phyloP scores from a whole-genome alignment of 2,113 vertebrate species.

The Gavialis gangeticus region DNA sequence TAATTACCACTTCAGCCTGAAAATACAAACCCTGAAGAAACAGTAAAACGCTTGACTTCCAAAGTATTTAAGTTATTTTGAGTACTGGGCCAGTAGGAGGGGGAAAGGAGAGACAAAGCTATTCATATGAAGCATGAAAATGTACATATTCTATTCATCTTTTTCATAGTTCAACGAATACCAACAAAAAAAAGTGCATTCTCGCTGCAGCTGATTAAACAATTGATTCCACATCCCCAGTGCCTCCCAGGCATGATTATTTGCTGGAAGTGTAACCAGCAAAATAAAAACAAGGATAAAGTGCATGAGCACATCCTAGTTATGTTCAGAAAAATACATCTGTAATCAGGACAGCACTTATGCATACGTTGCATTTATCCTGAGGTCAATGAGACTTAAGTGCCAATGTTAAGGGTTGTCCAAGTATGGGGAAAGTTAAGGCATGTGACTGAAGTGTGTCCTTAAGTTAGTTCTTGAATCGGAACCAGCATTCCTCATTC shows the following conservation, averaged over 20 bases:
- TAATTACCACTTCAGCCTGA: slow-evolving; percentile 41
- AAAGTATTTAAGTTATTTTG: slow-evolving; percentile 61
- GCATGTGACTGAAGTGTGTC: neutral
- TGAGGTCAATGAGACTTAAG: neutral
- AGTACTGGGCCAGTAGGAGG: slow-evolving; percentile 59
- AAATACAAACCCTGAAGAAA: slow-evolving; percentile 35
- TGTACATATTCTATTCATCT: slow-evolving; percentile 37
- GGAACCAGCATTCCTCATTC: neutral
- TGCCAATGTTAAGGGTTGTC: neutral
- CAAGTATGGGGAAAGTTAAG: neutral
- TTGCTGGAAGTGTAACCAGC: slow-evolving; percentile 52
- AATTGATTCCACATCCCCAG: slow-evolving; percentile 52
- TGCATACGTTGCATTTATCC: slow-evolving; percentile 42
- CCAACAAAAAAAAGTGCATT: slow-evolving; percentile 70
- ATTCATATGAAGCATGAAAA: slow-evolving; percentile 33
- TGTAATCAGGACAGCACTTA: slow-evolving; percentile 23
- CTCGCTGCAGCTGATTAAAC: slow-evolving; percentile 74
- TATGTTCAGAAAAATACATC: neutral
- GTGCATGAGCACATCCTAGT: neutral
- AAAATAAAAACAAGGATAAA: slow-evolving; percentile 67
- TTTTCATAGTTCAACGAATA: slow-evolving; percentile 66
- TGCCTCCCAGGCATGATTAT: slow-evolving; percentile 45
- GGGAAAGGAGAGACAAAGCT: slow-evolving; percentile 61
- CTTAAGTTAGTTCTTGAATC: neutral
- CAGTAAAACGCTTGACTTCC: slow-evolving; percentile 19